A percentile compares a stretch with the other conserved stretches of the same genome.
Evolutionary conservation across 2,113 vertebrate genomes (phyloP).

Genomic region (Bubo scandiacus): DNA sequence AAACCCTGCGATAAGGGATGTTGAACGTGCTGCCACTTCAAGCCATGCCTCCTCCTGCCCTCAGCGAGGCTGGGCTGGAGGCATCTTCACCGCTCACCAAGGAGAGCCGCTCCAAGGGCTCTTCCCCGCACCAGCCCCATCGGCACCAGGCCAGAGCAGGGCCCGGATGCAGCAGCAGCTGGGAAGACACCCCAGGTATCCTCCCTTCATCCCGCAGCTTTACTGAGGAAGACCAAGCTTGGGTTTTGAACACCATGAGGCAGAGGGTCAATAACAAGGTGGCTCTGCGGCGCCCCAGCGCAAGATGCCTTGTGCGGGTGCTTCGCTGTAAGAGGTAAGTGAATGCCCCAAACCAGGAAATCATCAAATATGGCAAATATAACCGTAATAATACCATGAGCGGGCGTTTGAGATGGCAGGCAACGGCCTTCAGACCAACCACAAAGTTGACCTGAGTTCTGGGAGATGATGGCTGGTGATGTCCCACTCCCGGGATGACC

Average conservation of each 20-base stretch:
- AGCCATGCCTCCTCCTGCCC: neutral
- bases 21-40: rapidly evolving
- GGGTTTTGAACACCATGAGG: rapidly evolving
- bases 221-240: rapidly evolving
- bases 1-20: rapidly evolving
- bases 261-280: rapidly evolving
- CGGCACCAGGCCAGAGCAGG: neutral
- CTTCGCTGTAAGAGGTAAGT: rapidly evolving
- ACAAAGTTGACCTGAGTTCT: rapidly evolving
- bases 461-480: neutral
- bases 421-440: rapidly evolving
- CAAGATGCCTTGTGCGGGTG: rapidly evolving
- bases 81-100: neutral
- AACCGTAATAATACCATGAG: rapidly evolving
- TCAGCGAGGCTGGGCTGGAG: neutral
- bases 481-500: rapidly evolving
- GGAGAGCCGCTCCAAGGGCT: neutral
- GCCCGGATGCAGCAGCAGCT: rapidly evolving
- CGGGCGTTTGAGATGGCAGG: neutral
- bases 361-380: rapidly evolving
- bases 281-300: neutral
- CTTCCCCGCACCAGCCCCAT: rapidly evolving
- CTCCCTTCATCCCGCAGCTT: neutral
- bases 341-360: neutral
- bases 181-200: neutral